Percentiles rank a stretch among this genome's conserved stretches.
Conservation (phyloP, 1,140 invertebrate species). For the Scaptomyza pallida region DNA sequence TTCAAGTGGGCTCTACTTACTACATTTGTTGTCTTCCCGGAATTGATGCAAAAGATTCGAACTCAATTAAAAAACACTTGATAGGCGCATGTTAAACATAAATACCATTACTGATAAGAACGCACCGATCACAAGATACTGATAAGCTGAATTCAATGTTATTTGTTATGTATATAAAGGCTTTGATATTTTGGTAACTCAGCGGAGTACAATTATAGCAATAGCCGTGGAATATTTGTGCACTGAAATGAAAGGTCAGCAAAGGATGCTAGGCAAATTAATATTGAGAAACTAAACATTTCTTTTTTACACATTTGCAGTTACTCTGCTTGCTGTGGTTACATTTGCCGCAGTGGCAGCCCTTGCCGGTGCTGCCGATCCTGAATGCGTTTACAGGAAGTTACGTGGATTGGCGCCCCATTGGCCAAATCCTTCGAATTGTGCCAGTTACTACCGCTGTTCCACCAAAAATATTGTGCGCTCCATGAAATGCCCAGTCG, state of each 20-base stretch:
- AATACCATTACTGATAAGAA: slow-evolving; percentile 41
- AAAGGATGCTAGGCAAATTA: neutral
- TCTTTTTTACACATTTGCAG: slow-evolving; percentile 21
- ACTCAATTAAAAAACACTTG: slow-evolving; percentile 62
- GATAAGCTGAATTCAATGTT: slow-evolving; percentile 27
- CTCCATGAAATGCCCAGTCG: slow-evolving; percentile 53
- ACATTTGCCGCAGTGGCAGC: slow-evolving; percentile 54
- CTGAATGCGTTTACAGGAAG: slow-evolving; percentile 74
- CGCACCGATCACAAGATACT: slow-evolving; percentile 18
- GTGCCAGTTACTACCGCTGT: slow-evolving; percentile 70
- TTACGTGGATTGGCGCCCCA: slow-evolving; percentile 60
- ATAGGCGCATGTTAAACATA: slow-evolving; percentile 55
- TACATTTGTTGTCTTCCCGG: slow-evolving; percentile 52
- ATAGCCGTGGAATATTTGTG: slow-evolving; percentile 61
- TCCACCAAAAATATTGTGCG: slow-evolving; percentile 58
- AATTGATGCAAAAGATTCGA: slow-evolving; percentile 44
- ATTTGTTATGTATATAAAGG: slow-evolving; percentile 56
- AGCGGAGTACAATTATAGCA: slow-evolving; percentile 63
- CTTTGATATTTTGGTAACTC: slow-evolving; percentile 53
- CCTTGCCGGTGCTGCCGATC: slow-evolving; percentile 63
- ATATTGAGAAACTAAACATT: neutral
- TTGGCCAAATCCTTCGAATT: slow-evolving; percentile 71
- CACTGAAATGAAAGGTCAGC: slow-evolving; percentile 65
- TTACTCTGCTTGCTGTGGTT: slow-evolving; percentile 71
- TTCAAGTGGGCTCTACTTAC: neutral